Base-by-base conservation (phyloP, 2,113 vertebrate species). In the Heterochromis multidens region DNA sequence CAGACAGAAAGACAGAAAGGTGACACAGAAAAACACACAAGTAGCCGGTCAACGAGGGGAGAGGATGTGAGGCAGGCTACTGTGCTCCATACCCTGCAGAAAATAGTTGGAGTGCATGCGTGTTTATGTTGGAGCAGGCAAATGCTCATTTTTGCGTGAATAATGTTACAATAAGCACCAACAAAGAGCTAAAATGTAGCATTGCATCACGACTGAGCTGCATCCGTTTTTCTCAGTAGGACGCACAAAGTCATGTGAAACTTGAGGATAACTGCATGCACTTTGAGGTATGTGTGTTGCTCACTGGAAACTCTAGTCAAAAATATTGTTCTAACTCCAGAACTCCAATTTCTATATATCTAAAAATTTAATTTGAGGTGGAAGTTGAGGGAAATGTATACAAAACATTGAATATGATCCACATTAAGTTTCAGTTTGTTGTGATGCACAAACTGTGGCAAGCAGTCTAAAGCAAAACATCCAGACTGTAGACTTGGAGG, bases 11-110 rank as follows among this genome's bases (percentile, higher is more conserved):
- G 67, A 62, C 21, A 10, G 85, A 81, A 60, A 84, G 86, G 79
- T 82, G 85, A 86, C 88, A 77, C 72, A 58, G 37, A 89, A 89
- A 78, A 81, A 81, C 49, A 74, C n/a, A 33, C 31, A 70, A 61
- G 25, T 40, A 29, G 52, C 5, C 4, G 1, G 17, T 52, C 43
- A 72, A 4, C 0, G 54, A 80, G 60, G 62, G n/a, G 43, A 54
- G 23, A 19, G 35, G 56, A 23, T 16, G 57, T 5, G 19, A 59
- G n/a, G 52, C 21, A 16, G 81, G 79, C 40, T 37, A 25, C 62
- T 70, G 25, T 58, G 46, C 60, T 79, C 56, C 29, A 37, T 29
- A 52, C 33, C 40, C 60, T 27, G 76, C 76, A 57, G 62, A 27
- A 77, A 77, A 37, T 52, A 11, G 33, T 58, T 37, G 7, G 29